These are phyloP conservation scores for Drosophila mayri DNA, from an alignment of 1,140 invertebrate species.

Conservation along the genomic window DNA sequence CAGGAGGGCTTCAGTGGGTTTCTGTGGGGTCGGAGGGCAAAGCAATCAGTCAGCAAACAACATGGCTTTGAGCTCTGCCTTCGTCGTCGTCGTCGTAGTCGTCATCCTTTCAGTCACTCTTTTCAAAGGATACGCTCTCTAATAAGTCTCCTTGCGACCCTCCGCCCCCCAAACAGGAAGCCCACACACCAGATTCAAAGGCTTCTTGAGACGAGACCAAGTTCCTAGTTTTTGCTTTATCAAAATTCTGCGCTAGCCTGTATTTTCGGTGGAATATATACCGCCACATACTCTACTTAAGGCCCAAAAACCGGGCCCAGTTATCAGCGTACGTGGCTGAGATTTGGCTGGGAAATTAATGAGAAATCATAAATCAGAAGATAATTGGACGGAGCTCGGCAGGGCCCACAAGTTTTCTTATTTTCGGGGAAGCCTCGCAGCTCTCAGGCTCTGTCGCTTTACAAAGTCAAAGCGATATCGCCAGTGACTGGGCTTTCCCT, in stretches of 20 bases:
- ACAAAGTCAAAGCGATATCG: constrained; percentile 56
- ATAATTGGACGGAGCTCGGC: constrained; percentile 47
- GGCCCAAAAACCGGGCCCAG: constrained; percentile 6
- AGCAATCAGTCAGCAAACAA: constrained; percentile 78
- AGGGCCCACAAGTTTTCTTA: constrained; percentile 14
- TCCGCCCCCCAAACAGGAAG: background rate
- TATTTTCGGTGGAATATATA: constrained; percentile 11
- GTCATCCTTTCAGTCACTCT: constrained; percentile 21
- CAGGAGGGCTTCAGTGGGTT: background rate
- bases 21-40: constrained; percentile 38
- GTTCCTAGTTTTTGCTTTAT: constrained; percentile 18
- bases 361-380: constrained; percentile 62
- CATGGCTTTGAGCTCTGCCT: constrained; percentile 55
- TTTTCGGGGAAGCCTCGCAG: background rate
- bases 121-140: constrained; percentile 41
- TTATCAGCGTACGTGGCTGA: constrained; percentile 43
- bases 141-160: constrained; percentile 25
- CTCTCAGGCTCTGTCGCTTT: constrained; percentile 15
- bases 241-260: constrained; percentile 10
- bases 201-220: constrained; percentile 42
- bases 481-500: constrained; percentile 16
- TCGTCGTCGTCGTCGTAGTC: constrained; percentile 20
- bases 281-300: constrained; percentile 8
- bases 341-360: constrained; percentile 47
- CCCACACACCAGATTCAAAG: constrained; percentile 32